Percentiles rank a stretch among this genome's conserved stretches.
Evolutionary conservation across 1,140 invertebrate genomes (phyloP).

Genomic region (Drosophila azteca): DNA sequence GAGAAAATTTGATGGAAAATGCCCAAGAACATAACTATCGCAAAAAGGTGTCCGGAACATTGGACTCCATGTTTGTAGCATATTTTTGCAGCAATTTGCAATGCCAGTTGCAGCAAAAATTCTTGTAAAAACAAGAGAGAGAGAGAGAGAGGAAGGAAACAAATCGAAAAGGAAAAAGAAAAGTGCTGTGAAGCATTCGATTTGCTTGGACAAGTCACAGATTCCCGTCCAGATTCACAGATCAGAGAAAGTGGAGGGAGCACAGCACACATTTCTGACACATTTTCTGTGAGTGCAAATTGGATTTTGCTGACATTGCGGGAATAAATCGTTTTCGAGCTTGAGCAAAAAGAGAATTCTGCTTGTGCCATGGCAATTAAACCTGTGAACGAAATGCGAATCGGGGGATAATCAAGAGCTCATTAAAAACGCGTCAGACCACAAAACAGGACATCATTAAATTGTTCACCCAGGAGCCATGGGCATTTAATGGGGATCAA

Average conservation of each 20-base stretch:
- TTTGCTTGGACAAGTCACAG: slow-evolving; percentile 38
- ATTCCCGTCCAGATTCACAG: slow-evolving; percentile 3
- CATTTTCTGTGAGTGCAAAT: slow-evolving; percentile 37
- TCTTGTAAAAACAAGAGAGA: slow-evolving; percentile 37
- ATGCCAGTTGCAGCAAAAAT: slow-evolving; percentile 23
- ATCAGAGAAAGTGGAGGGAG: background rate
- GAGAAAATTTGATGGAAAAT: slow-evolving; percentile 21
- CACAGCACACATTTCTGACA: slow-evolving; percentile 37
- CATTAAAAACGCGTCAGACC: slow-evolving; percentile 59
- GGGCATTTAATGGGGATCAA: slow-evolving; percentile 25
- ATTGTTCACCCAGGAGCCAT: slow-evolving; percentile 11
- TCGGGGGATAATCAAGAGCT: slow-evolving; percentile 31
- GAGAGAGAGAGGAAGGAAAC: background rate
- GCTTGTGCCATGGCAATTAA: slow-evolving; percentile 26
- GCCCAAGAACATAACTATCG: slow-evolving; percentile 19
- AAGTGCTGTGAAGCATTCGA: slow-evolving; percentile 49
- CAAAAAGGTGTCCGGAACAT: slow-evolving; percentile 13
- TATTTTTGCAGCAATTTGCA: slow-evolving; percentile 46
- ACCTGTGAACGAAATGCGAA: slow-evolving; percentile 6
- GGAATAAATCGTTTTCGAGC: slow-evolving; percentile 21
- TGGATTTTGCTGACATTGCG: slow-evolving; percentile 41
- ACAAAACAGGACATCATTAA: slow-evolving; percentile 55
- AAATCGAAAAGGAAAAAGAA: slow-evolving; percentile 8
- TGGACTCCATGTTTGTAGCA: slow-evolving; percentile 6
- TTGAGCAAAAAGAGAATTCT: background rate